These are phyloP conservation scores for Carapus acus DNA, from an alignment of 2,797 vertebrate genomes.

Conservation along the genomic window DNA sequence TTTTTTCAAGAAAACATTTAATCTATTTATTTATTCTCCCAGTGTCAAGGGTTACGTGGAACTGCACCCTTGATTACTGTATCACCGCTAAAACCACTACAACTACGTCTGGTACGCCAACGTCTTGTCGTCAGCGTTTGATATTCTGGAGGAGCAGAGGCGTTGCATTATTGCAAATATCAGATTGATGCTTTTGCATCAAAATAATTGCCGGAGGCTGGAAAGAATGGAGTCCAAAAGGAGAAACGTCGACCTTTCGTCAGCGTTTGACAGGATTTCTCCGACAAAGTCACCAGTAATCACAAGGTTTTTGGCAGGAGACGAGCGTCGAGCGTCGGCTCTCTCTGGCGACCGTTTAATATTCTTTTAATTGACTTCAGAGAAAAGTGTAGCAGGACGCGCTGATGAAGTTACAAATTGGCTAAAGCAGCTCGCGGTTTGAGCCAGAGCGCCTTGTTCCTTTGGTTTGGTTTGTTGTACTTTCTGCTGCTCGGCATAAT, in stretches of 20 bases:
- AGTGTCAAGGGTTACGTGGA: constrained; percentile 17
- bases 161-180: constrained; percentile 25
- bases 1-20: constrained; percentile 4
- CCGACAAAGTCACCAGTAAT: constrained; percentile 51
- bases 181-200: constrained; percentile 36
- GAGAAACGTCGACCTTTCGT: constrained; percentile 41
- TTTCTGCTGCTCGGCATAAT: constrained; percentile 54
- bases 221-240: constrained; percentile 34
- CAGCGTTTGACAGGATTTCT: constrained; percentile 43
- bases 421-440: constrained; percentile 40
- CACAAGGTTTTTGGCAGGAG: constrained; percentile 48
- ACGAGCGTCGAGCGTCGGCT: constrained; percentile 12
- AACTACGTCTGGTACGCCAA: constrained; percentile 32
- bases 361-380: constrained; percentile 70
- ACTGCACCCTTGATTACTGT: constrained; percentile 36
- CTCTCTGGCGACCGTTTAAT: constrained; percentile 50
- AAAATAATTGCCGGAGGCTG: constrained; percentile 24
- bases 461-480: constrained; percentile 57
- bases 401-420: constrained; percentile 66
- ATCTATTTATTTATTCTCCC: constrained; percentile 23
- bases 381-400: constrained; percentile 58
- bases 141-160: constrained; percentile 37
- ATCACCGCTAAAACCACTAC: constrained; percentile 13
- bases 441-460: constrained; percentile 49
- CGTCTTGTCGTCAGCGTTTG: constrained; percentile 23